phyloP scores from a whole-genome alignment of 2,888 invertebrate species.

The Habroteleia sp. region DNA sequence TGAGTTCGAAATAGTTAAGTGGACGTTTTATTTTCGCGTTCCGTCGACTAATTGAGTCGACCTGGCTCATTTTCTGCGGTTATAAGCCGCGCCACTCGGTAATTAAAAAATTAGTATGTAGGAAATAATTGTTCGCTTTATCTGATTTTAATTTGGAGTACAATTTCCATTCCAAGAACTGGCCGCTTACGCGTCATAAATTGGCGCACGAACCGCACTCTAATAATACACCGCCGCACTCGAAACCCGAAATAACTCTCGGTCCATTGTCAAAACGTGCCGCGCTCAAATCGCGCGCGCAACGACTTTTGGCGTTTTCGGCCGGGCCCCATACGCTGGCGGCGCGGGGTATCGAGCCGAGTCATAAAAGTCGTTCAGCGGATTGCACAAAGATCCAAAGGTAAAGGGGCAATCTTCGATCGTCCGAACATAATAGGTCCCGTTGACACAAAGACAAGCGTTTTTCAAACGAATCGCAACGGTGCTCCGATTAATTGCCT shows the following conservation, averaged over 20 bases:
- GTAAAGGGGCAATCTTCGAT: slow-evolving; percentile 10
- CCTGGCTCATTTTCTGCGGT: neutral
- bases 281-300: too few species aligned
- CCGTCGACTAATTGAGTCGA: slow-evolving; percentile 11
- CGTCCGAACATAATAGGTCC: slow-evolving; percentile 20
- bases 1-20: neutral
- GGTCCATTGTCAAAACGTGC: slow-evolving; percentile 14
- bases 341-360: slow-evolving; percentile 20
- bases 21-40: slow-evolving; percentile 10
- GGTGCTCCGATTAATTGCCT: slow-evolving; percentile 42
- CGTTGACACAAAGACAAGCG: slow-evolving; percentile 38
- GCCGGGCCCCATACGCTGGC: too few species aligned
- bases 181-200: slow-evolving; percentile 38
- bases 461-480: slow-evolving; percentile 32
- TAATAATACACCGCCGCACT: slow-evolving; percentile 5
- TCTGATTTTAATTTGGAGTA: slow-evolving; percentile 9
- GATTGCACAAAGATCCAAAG: slow-evolving; percentile 7
- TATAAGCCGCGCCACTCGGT: slow-evolving; percentile 10
- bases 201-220: slow-evolving; percentile 9
- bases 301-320: too few species aligned
- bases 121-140: slow-evolving; percentile 20
- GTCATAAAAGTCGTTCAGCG: slow-evolving; percentile 8
- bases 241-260: slow-evolving; percentile 13
- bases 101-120: slow-evolving; percentile 39
- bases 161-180: slow-evolving; percentile 18